Conservation (phyloP, 2,113 vertebrate species). For the Heterotilapia buettikoferi region DNA sequence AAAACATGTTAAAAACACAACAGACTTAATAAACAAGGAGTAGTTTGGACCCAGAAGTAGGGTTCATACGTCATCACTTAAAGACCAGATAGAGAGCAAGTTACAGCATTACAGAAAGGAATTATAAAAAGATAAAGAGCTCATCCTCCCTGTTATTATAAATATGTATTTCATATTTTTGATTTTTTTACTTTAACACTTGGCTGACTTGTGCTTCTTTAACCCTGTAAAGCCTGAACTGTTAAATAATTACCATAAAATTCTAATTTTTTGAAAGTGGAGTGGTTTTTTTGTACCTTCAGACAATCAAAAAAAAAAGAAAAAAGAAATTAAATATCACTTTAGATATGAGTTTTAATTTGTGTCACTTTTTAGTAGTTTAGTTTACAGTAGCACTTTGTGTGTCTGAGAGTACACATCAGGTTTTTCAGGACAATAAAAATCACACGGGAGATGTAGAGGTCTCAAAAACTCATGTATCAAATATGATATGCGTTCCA, state of each 20-base stretch:
- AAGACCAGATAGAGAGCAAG: rapidly evolving
- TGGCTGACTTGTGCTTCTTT: background rate
- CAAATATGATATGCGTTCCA: background rate
- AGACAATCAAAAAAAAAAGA: background rate
- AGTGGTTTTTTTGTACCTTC: background rate
- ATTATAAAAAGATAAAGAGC: background rate
- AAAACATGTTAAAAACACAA: background rate
- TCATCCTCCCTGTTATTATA: background rate
- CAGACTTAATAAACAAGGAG: background rate
- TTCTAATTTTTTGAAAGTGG: rapidly evolving
- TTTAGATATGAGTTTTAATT: background rate
- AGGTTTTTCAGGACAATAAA: background rate
- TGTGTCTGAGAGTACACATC: background rate
- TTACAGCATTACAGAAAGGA: rapidly evolving
- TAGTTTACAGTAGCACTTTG: background rate
- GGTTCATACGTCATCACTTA: background rate
- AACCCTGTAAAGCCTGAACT: background rate
- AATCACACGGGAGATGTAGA: background rate
- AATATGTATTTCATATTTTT: background rate
- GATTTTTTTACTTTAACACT: background rate
- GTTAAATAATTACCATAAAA: background rate
- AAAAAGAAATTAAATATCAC: too few species aligned
- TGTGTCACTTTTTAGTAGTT: background rate
- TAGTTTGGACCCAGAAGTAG: background rate
- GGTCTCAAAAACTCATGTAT: background rate